Evolutionary conservation across 2,888 invertebrate species (phyloP), one percentile per base, ranked within the genome.

Genomic region (Cecidostiba fungosa): DNA sequence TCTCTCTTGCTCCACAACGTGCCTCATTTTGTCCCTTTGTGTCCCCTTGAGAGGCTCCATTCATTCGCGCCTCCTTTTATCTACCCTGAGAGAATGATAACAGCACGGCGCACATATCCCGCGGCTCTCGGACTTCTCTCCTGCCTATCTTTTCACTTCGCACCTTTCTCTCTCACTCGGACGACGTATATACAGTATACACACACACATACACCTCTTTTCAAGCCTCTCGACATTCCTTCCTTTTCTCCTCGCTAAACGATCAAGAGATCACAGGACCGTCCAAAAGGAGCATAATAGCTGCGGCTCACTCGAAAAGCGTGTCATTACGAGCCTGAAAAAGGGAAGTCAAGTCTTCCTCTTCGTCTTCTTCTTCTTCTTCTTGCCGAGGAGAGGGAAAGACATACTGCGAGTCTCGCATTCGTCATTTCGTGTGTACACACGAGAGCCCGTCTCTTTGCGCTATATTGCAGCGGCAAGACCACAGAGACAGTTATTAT

Each of bases 211-310:
- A 59, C n/a, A 23, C 0, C 8, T 39, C 82, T 84, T 80, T 83
- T 70, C 62, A 79, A 84, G 80, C 66, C 72, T 77, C 77, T 84
- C 82, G 77, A 82, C 66, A 79, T 70, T 81, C 86, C 77, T 82
- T 36, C 32, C 26, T 54, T 73, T 54, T 70, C 66, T 69, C 66
- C 36, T 70, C 36, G 72, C 62, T 84, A 62, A 70, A 43, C 43
- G 80, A 84, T 84, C 84, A 84, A 84, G 84, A 80, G 84, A 84
- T 84, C 84, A 78, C 77, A 32, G 66, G 39, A 54, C 66, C 82
- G 50, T 69, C 54, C 70, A 50, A 82, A 66, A n/a, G 73, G 43
- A 74, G 29, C 47, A 50, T 50, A 76, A 76, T 69, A 50, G 39
- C 66, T 43, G 66, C 12, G 50, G 39, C 43, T 47, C 72, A 19